Conservation (phyloP, 2,888 invertebrate species). For the Agrilus biguttatus region DNA sequence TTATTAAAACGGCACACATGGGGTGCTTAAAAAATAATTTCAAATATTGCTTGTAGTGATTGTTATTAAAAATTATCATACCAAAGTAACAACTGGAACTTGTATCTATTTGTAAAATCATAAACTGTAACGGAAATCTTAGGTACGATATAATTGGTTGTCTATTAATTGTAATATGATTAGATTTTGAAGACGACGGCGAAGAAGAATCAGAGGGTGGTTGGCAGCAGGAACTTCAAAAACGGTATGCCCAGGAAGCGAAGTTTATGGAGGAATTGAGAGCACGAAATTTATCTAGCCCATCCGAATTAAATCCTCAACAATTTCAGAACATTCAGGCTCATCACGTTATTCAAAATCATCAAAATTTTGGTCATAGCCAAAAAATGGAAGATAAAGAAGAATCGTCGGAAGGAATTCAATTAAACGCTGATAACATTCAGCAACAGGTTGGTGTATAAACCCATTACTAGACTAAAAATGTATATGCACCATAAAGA, state of each 20-base stretch:
- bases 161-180: not conserved
- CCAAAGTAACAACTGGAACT: not conserved
- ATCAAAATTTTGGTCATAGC: too few relatives aligned
- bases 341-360: too few relatives aligned
- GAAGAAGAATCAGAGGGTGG: constrained; percentile 43
- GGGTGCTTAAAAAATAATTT: not conserved
- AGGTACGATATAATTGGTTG: constrained; percentile 4
- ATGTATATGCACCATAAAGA: too few relatives aligned
- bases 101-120: not conserved
- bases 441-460: too few relatives aligned
- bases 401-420: too few relatives aligned
- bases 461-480: too few relatives aligned
- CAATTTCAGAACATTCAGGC: constrained; percentile 13
- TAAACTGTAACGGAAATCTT: not conserved
- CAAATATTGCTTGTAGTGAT: not conserved
- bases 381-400: too few relatives aligned
- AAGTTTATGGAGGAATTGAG: constrained; percentile 41
- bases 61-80: not conserved
- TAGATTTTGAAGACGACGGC: constrained; percentile 59
- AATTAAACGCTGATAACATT: too few relatives aligned
- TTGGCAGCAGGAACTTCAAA: constrained; percentile 43
- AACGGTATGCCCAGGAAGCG: constrained; percentile 42
- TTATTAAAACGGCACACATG: too few relatives aligned
- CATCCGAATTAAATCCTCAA: constrained; percentile 23
- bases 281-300: constrained; percentile 33